A percentile compares a stretch with the other conserved stretches of the same genome.
These are phyloP conservation scores for Phylloscopus trochilus DNA, from an alignment of 2,113 vertebrate genomes.

Conservation along the genomic window DNA sequence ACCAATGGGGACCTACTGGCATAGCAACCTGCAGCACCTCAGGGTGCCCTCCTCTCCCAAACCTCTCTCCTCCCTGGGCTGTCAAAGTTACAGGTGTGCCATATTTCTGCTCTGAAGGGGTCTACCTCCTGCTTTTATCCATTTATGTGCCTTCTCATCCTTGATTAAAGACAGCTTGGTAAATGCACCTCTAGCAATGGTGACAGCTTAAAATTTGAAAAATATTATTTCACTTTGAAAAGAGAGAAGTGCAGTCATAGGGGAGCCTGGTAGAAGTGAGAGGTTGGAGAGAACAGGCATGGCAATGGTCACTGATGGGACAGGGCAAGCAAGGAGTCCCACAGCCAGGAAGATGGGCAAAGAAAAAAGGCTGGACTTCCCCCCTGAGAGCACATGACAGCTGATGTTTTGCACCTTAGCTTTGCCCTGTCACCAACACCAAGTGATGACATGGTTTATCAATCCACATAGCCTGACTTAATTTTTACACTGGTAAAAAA, in stretches of 20 bases:
- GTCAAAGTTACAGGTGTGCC: not conserved
- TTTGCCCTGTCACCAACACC: not conserved
- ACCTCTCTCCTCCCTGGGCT: not conserved
- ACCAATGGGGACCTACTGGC: fast-evolving
- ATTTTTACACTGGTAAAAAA: not conserved
- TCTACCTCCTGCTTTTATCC: not conserved
- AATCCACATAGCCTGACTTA: not conserved
- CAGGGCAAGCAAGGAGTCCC: not conserved
- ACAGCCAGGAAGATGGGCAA: not conserved
- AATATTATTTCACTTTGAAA: not conserved
- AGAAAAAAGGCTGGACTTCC: not conserved
- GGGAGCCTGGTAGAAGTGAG: not conserved
- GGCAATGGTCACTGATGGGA: not conserved
- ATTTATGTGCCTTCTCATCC: not conserved
- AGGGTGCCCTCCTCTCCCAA: not conserved
- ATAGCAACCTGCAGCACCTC: not conserved
- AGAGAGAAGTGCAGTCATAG: not conserved
- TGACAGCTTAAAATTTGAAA: not conserved
- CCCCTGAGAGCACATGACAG: not conserved
- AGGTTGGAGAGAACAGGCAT: not conserved
- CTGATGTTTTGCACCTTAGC: not conserved
- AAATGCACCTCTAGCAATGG: not conserved
- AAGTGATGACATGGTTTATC: not conserved
- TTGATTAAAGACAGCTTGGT: not conserved
- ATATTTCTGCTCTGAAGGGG: not conserved